Base-by-base conservation (phyloP, 2,888 invertebrate species). In the Fragum sueziense region DNA sequence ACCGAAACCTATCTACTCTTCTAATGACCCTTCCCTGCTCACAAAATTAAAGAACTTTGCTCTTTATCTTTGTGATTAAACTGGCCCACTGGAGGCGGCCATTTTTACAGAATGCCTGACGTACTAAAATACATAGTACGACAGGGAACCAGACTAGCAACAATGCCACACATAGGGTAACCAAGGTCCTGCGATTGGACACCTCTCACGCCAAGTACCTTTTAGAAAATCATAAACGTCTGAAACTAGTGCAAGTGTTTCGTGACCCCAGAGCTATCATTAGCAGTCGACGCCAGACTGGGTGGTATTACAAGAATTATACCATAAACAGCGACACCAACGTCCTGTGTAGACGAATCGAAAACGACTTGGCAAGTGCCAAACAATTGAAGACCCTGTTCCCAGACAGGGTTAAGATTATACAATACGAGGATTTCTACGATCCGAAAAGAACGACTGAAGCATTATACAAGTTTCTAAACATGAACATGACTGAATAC, bases 391-490 rank as follows among this genome's bases (percentile, higher is more conserved):
- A 27, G 22, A 3, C 27, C 1, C 25, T 57, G 25, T 77, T 29
- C 37, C 77, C 72, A 29, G 34, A 37, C 4, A 54, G 77, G 25
- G 67, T 77, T 20, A 69, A 47, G 27, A 51, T 69, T 11, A 25
- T 77, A 0, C 77, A 77, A 27, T 77, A 77, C 20, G 77, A 77
- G 59, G 73, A 73, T 29, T 77, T 77, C 51, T 37, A 69, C 17
- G 70, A 77, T 47, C 68, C 73, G 37, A 25, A 37, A 3, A 33
- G 52, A 37, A 73, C 69, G 73, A 31, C 71, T 33, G 14, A n/a
- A 1, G 37, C 20, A 29, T 47, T 77, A 47, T 62, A 59, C n/a
- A 33, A 61, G 22, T 77, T 77, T 37, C 25, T 77, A 20, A 72
- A 52, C 11, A 77, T 73, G 61, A 17, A 59, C 0, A 69, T 61